Percentiles rank a stretch among this genome's conserved stretches.
These are phyloP conservation scores for Anthonomus grandis DNA, from an alignment of 1,140 invertebrate species.

Conservation along the genomic window DNA sequence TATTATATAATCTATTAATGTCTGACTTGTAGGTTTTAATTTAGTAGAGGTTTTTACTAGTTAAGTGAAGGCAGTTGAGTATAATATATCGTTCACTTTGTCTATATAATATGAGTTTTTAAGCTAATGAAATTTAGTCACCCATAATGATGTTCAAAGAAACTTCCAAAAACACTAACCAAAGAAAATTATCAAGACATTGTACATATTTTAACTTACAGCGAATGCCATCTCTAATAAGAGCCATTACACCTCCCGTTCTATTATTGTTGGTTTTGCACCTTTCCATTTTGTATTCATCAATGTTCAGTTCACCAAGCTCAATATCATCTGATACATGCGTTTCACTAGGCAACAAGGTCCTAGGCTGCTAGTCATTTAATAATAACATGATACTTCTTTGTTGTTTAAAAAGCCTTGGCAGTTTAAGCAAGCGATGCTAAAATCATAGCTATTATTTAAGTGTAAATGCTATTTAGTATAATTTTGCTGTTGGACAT, in stretches of 20 bases:
- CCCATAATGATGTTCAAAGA: no score
- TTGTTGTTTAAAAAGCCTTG: background rate
- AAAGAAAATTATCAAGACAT: no score
- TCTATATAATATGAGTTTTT: no score
- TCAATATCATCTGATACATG: background rate
- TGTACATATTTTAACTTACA: background rate
- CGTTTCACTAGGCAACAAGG: background rate
- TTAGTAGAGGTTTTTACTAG: no score
- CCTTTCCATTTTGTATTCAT: slow-evolving; percentile 5
- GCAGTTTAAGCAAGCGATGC: slow-evolving; percentile 7
- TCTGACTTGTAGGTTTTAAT: no score
- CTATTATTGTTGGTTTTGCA: background rate
- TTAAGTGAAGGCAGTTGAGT: no score
- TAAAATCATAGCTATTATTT: background rate
- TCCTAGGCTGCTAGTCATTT: slow-evolving; percentile 2
- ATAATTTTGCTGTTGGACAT: slow-evolving; percentile 1
- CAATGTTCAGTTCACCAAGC: background rate
- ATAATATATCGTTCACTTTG: no score
- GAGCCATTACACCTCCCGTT: background rate
- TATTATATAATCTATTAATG: no score
- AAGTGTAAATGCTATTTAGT: slow-evolving; percentile 8
- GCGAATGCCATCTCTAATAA: background rate
- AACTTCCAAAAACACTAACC: no score
- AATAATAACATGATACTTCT: slow-evolving; percentile 2
- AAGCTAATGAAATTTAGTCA: no score